These are phyloP conservation scores for Proisotoma minuta DNA, from an alignment of 2,888 invertebrate genomes.

Conservation along the genomic window DNA sequence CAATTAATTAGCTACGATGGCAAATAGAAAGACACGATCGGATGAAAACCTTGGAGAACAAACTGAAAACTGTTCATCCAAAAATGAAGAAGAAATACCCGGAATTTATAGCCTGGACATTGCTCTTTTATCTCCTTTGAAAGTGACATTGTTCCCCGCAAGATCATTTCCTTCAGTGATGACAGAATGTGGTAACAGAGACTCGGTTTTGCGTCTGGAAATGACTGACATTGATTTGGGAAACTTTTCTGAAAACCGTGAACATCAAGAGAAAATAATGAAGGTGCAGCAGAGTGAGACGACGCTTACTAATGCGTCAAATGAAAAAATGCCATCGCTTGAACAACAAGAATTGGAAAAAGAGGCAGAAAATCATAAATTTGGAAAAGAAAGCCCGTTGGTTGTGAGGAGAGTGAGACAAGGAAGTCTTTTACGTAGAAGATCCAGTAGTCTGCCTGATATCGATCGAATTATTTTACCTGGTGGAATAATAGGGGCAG, in stretches of 20 bases:
- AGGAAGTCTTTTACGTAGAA: slow-evolving; percentile 37
- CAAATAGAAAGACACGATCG: background rate
- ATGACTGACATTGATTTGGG: slow-evolving; percentile 16
- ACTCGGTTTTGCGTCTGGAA: slow-evolving; percentile 20
- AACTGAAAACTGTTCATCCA: background rate
- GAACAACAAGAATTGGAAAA: too few species aligned
- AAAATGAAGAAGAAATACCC: slow-evolving; percentile 30
- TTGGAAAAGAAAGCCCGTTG: too few species aligned
- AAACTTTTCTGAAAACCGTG: background rate
- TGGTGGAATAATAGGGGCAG: background rate
- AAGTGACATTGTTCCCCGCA: slow-evolving; percentile 58
- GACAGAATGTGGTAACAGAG: slow-evolving; percentile 27
- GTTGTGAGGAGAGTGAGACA: slow-evolving; percentile 11
- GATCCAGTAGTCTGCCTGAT: slow-evolving; percentile 46
- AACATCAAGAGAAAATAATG: background rate
- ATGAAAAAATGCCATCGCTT: background rate
- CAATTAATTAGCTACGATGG: background rate
- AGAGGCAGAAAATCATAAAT: too few species aligned
- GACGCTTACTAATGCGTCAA: background rate
- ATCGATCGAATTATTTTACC: slow-evolving; percentile 29
- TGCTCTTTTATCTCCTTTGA: slow-evolving; percentile 59
- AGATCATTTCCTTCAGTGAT: slow-evolving; percentile 51
- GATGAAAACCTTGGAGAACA: background rate
- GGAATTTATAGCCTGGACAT: slow-evolving; percentile 48
- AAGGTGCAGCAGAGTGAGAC: slow-evolving; percentile 9